phyloP scores from a whole-genome alignment of 2,888 invertebrate species.

The Oligia fasciuncula region DNA sequence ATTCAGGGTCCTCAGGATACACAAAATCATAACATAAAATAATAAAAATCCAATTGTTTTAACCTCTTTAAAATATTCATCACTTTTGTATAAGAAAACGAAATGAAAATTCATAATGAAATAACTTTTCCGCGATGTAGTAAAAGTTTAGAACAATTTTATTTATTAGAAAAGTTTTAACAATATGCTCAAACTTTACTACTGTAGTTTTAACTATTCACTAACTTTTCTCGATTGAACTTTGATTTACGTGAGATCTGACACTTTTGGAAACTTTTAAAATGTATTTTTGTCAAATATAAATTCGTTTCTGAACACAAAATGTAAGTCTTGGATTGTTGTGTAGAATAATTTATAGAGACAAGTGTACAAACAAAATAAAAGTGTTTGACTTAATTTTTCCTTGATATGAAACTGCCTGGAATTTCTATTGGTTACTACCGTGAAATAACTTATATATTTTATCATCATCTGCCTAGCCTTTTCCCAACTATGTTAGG shows the following conservation, averaged over 20 bases:
- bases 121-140: constrained; percentile 58
- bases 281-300: constrained; percentile 30
- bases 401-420: too few relatives aligned
- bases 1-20: background rate
- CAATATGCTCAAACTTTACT: constrained; percentile 59
- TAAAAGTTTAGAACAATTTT: constrained; percentile 63
- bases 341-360: constrained; percentile 1
- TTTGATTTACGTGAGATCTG: constrained; percentile 60
- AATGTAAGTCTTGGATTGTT: background rate
- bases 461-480: background rate
- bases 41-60: constrained; percentile 1
- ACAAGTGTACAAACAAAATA: background rate
- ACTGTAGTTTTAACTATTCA: constrained; percentile 59
- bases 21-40: background rate
- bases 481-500: background rate
- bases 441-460: background rate
- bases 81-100: constrained; percentile 37
- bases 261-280: constrained; percentile 37
- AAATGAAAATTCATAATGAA: constrained; percentile 64
- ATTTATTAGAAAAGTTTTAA: constrained; percentile 68
- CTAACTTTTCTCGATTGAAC: constrained; percentile 56
- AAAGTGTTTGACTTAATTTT: background rate
- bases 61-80: constrained; percentile 34
- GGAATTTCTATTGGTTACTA: background rate
- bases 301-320: constrained; percentile 14